Percentiles rank a stretch among this genome's conserved stretches.
Evolutionary conservation across 2,113 vertebrate genomes (phyloP).

Genomic region (Piliocolobus tephrosceles): DNA sequence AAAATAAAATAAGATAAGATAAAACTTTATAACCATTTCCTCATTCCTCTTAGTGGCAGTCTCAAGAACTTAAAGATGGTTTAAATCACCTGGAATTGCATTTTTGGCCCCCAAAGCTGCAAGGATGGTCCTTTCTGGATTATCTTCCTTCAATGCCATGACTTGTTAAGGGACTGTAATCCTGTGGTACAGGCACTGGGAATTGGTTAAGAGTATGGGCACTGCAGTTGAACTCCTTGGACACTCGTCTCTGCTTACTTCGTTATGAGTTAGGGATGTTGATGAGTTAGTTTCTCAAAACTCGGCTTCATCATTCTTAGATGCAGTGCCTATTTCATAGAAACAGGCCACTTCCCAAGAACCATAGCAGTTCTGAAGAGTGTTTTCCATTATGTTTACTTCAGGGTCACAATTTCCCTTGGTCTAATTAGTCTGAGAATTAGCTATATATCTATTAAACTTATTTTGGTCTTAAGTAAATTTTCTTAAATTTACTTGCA

Average conservation of each 20-base stretch:
- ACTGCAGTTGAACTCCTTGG: background rate
- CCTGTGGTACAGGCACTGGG: background rate
- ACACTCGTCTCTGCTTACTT: background rate
- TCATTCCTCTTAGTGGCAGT: background rate
- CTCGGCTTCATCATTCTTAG: background rate
- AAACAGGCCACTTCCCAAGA: background rate
- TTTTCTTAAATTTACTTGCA: constrained; percentile 1
- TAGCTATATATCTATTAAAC: background rate
- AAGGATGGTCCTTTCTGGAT: background rate
- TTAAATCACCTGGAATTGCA: background rate
- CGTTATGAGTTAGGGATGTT: background rate
- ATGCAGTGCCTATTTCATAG: background rate
- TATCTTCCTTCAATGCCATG: background rate
- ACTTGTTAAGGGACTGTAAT: background rate
- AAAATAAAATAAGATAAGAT: too few relatives aligned
- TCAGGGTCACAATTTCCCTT: background rate
- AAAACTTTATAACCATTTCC: background rate
- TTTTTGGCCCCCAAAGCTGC: background rate
- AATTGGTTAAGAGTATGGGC: background rate
- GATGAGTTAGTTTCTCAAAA: background rate
- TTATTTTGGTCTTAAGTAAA: background rate
- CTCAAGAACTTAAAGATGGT: background rate
- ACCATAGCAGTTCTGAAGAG: background rate
- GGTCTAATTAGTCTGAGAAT: constrained; percentile 5
- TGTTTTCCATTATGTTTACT: background rate